These are phyloP conservation scores for Pecten maximus DNA, from an alignment of 2,888 invertebrate genomes.

Conservation along the genomic window DNA sequence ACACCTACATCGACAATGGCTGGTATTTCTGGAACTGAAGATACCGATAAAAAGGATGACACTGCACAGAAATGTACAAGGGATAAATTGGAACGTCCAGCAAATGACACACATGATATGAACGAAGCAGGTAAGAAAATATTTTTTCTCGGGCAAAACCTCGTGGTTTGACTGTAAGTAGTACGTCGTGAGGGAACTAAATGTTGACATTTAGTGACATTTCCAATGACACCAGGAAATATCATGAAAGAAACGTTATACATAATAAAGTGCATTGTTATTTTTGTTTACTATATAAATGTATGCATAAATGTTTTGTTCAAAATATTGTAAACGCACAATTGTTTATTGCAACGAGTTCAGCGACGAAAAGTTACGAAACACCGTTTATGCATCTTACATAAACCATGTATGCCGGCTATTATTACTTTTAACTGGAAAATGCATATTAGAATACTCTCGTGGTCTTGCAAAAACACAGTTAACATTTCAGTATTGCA, in stretches of 20 bases:
- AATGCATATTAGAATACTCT: background rate
- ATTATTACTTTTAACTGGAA: background rate
- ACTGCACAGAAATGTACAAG: constrained; percentile 26
- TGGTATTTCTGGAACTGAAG: constrained; percentile 69
- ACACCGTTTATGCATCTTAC: background rate
- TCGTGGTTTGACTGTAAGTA: background rate
- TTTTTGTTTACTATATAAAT: background rate
- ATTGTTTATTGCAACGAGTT: background rate
- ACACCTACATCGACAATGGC: constrained; percentile 63
- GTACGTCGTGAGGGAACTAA: background rate
- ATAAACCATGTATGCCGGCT: background rate
- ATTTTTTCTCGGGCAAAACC: background rate
- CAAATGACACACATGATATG: background rate
- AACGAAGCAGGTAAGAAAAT: constrained; percentile 21
- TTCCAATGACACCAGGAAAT: background rate
- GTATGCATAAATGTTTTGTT: background rate
- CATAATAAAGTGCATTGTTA: background rate
- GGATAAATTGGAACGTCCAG: constrained; percentile 16
- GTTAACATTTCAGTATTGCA: background rate
- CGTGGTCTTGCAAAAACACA: background rate
- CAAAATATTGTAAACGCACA: background rate
- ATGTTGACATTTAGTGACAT: constrained; percentile 18
- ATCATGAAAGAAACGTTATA: background rate
- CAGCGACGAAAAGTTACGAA: constrained; percentile 11
- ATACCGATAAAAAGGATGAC: constrained; percentile 50